Evolutionary conservation across 1,140 invertebrate species (phyloP), one percentile per base, ranked within the genome.

Genomic region (Neodiprion pinetum): DNA sequence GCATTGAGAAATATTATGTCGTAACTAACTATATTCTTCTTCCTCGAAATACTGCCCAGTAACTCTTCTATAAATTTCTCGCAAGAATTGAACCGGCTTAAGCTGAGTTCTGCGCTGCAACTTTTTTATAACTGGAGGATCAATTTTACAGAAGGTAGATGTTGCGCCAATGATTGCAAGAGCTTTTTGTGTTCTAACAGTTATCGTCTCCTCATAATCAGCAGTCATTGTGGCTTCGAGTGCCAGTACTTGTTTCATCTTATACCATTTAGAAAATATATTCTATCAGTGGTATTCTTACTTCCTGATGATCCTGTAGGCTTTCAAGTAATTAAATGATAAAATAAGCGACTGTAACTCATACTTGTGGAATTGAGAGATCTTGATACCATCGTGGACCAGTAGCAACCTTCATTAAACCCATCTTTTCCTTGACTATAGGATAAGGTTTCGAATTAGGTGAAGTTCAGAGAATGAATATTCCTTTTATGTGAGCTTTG

Each of bases 311-410:
- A 5, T 40, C 28, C 28, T 40, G 1, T 53, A 23, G 50, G 53
- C 72, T 21, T 53, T 74, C 9, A 70, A 17, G 48, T 48, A 11
- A 61, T 61, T 74, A 68, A 23, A 65, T 70, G 47, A 48, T 74
- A 40, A 72, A 77, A 53, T 1, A 40, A 40, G 2, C 1, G 5
- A 40, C 28, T 40, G 28, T 40, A 40, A 40, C 28, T 40, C 61
- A 65, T 83, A 88, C 87, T 81, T 88, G 87, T 17, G 78, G 50
- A n/a, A 79, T 72, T 0, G 87, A 88, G 72, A 86, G 81, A 66
- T 88, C 86, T 75, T 85, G 82, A 70, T 87, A 88, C 87, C 87
- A 88, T 66, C 76, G 76, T 3, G 87, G 87, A 47, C 5, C 70
- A 4, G 23, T 3, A 47, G 12, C 1, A 14, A 1, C 49, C 48